Conservation (phyloP, 2,888 invertebrate genomes). For the Boloria selene region DNA sequence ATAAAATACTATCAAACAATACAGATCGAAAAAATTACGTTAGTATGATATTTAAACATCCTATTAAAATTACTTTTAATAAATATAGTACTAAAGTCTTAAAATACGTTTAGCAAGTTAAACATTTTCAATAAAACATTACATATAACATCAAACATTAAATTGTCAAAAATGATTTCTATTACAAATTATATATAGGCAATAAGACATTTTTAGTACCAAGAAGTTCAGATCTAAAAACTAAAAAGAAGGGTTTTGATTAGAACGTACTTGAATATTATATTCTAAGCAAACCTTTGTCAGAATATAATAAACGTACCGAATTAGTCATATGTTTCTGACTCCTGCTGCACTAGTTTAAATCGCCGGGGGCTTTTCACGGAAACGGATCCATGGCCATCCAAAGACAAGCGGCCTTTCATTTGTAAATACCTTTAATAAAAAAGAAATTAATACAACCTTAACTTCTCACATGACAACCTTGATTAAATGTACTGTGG, state of each 20-base stretch:
- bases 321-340: conserved; percentile 92
- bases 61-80: neutral
- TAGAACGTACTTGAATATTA: neutral
- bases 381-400: conserved; percentile 89
- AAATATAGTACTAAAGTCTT: neutral
- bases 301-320: conserved; percentile 1
- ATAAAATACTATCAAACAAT: neutral
- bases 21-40: neutral
- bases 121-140: neutral
- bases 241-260: neutral
- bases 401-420: conserved; percentile 87
- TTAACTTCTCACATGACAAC: conserved; percentile 10
- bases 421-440: conserved; percentile 85
- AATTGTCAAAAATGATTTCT: conserved; percentile 1
- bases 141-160: neutral
- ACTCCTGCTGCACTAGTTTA: conserved; percentile 95
- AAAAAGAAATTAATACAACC: conserved; percentile 19
- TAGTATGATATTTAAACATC: neutral
- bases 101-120: conserved; percentile 5
- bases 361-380: conserved; percentile 93
- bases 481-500: conserved; percentile 2
- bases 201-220: conserved; percentile 31
- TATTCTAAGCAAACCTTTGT: conserved; percentile 1
- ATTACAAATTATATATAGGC: conserved; percentile 24
- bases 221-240: conserved; percentile 18